Conservation (phyloP, 2,888 invertebrate species). For the Caenorhabditis virilis region DNA sequence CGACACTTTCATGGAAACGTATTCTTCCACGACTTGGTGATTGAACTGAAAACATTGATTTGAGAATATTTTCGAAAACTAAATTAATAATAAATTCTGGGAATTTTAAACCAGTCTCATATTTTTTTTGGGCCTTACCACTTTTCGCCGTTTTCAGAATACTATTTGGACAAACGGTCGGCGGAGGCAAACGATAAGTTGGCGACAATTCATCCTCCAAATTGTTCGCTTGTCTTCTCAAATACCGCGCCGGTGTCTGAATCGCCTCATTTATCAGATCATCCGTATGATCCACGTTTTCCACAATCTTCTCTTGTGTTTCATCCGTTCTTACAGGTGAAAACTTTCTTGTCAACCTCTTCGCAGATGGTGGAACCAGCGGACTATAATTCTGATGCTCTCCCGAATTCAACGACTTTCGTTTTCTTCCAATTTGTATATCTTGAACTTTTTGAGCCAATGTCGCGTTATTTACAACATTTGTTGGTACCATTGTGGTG, state of each 20-base stretch:
- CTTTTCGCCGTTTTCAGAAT: conserved; percentile 5
- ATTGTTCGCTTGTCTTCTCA: background rate
- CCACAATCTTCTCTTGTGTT: too few relatives aligned
- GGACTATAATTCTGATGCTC: background rate
- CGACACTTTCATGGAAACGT: conserved; percentile 4
- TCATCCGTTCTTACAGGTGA: too few relatives aligned
- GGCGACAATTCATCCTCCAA: conserved; percentile 1
- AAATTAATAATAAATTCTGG: too few relatives aligned
- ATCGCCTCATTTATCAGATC: background rate
- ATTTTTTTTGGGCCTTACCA: background rate
- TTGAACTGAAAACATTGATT: background rate
- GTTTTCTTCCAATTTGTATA: conserved; percentile 1
- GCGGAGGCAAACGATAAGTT: background rate
- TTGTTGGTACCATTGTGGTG: background rate
- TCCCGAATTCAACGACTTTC: background rate
- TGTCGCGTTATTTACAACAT: background rate
- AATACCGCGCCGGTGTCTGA: conserved; percentile 4
- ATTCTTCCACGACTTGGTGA: conserved; percentile 9
- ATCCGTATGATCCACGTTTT: background rate
- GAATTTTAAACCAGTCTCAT: too few relatives aligned
- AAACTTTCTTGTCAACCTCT: background rate
- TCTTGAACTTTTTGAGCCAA: background rate
- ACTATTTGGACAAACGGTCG: background rate
- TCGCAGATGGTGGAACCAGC: background rate
- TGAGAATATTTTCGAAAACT: too few relatives aligned